Evolutionary conservation across 2,797 vertebrate genomes (phyloP).

Genomic region (Acanthurus lineatus): DNA sequence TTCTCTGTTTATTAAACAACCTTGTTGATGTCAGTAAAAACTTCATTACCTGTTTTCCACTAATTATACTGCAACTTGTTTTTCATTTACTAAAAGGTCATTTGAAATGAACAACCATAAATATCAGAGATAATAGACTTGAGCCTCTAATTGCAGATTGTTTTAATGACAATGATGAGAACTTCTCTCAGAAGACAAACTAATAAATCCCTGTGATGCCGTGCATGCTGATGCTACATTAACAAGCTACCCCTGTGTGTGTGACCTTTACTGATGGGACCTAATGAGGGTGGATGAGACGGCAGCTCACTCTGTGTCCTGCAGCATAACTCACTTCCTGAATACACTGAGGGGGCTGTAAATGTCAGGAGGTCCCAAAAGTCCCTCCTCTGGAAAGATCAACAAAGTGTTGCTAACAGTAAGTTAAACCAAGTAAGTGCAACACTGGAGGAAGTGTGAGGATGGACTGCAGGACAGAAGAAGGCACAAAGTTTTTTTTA

Average conservation of each 20-base stretch:
- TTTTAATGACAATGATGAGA: slow-evolving; percentile 18
- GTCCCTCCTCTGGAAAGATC: slow-evolving; percentile 2
- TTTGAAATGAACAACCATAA: slow-evolving; percentile 13
- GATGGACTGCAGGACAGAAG: background rate
- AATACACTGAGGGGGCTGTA: slow-evolving; percentile 56
- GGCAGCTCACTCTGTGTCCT: slow-evolving; percentile 22
- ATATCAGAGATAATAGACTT: background rate
- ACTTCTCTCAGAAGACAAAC: slow-evolving; percentile 52
- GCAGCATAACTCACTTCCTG: slow-evolving; percentile 27
- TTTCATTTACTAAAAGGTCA: background rate
- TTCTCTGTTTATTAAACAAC: slow-evolving; percentile 9
- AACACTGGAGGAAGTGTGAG: background rate
- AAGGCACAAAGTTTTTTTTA: background rate
- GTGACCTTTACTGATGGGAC: slow-evolving; percentile 72
- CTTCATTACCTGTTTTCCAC: background rate
- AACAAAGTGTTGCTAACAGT: background rate
- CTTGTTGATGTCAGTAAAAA: slow-evolving; percentile 25
- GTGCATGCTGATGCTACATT: background rate
- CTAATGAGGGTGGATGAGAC: slow-evolving; percentile 67
- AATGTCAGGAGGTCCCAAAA: slow-evolving; percentile 78
- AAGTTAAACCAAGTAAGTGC: background rate
- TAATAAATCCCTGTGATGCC: slow-evolving; percentile 74
- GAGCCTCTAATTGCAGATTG: background rate
- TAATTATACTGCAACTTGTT: slow-evolving; percentile 26
- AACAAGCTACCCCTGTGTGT: slow-evolving; percentile 45